phyloP scores from a whole-genome alignment of 2,797 vertebrate genomes.

The Enteromius thamalakanensis region DNA sequence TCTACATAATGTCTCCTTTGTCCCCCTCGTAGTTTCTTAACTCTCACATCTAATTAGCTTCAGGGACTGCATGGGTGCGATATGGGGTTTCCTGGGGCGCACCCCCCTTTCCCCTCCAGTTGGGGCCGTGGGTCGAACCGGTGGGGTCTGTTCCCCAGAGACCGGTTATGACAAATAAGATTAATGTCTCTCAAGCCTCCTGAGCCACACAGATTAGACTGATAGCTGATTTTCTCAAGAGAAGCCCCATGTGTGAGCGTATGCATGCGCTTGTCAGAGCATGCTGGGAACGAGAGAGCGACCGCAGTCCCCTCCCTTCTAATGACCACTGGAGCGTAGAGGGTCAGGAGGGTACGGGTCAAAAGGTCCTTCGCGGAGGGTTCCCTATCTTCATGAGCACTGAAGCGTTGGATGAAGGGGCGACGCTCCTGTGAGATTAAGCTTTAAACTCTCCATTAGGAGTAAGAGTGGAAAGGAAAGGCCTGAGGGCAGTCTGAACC shows the following conservation, averaged over 20 bases:
- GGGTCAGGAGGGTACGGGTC: constrained; percentile 52
- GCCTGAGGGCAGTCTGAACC: not conserved
- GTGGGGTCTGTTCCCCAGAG: constrained; percentile 70
- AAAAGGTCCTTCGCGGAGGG: constrained; percentile 39
- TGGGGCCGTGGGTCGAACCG: constrained; percentile 39
- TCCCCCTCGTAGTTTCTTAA: constrained; percentile 75
- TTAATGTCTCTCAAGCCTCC: constrained; percentile 82
- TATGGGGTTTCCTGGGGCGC: constrained; percentile 42
- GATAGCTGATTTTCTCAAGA: constrained; percentile 77
- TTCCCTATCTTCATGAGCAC: constrained; percentile 52
- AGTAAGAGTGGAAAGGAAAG: constrained; percentile 31
- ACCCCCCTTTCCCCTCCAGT: constrained; percentile 42
- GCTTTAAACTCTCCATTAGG: constrained; percentile 37
- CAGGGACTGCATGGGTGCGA: constrained; percentile 62
- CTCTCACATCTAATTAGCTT: constrained; percentile 82
- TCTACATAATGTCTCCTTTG: constrained; percentile 70
- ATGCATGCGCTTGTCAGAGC: constrained; percentile 45
- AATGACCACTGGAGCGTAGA: constrained; percentile 51
- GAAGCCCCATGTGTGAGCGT: constrained; percentile 75
- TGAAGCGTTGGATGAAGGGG: constrained; percentile 50
- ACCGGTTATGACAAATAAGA: constrained; percentile 86
- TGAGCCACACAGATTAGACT: constrained; percentile 67
- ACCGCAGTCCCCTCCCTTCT: constrained; percentile 34
- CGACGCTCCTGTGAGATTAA: constrained; percentile 27
- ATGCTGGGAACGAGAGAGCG: constrained; percentile 5